Evolutionary conservation across 2,888 invertebrate species (phyloP).

Genomic region (Emmelina monodactyla): DNA sequence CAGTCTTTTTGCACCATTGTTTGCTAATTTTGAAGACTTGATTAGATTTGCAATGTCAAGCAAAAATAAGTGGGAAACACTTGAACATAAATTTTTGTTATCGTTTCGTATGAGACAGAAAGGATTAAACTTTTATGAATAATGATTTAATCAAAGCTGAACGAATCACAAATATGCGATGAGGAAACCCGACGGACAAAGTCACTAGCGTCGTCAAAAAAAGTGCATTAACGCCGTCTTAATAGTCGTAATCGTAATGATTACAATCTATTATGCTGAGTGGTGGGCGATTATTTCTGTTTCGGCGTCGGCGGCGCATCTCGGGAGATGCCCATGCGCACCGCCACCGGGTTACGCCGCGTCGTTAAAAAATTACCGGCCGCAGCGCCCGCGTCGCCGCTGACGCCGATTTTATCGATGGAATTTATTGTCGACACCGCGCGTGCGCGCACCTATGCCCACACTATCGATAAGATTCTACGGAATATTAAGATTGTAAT

Average conservation of each 20-base stretch:
- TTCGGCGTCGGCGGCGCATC: conserved; percentile 53
- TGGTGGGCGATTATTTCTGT: conserved; percentile 61
- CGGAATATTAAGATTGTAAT: no score
- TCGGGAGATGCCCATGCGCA: conserved; percentile 61
- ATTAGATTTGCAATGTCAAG: no score
- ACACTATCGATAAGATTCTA: conserved; percentile 21
- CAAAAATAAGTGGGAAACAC: no score
- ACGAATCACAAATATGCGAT: no score
- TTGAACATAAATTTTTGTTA: no score
- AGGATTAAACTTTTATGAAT: no score
- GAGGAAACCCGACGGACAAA: no score
- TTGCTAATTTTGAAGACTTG: no score
- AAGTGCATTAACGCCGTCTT: conserved; percentile 57
- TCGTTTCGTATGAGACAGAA: no score
- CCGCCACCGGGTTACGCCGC: conserved; percentile 61
- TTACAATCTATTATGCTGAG: conserved; percentile 63
- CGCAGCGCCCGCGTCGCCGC: conserved; percentile 37
- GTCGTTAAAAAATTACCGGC: conserved; percentile 63
- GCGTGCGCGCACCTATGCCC: conserved; percentile 34
- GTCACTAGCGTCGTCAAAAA: conserved; percentile 25
- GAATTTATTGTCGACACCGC: conserved; percentile 62
- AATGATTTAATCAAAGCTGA: no score
- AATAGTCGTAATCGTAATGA: conserved; percentile 59
- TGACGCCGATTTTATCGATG: conserved; percentile 64
- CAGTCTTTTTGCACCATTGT: no score